A percentile compares a stretch with the other conserved stretches of the same genome.
These are phyloP conservation scores for Stylophora pistillata DNA, from an alignment of 64 coral and sea anemone genomes.

Conservation along the genomic window DNA sequence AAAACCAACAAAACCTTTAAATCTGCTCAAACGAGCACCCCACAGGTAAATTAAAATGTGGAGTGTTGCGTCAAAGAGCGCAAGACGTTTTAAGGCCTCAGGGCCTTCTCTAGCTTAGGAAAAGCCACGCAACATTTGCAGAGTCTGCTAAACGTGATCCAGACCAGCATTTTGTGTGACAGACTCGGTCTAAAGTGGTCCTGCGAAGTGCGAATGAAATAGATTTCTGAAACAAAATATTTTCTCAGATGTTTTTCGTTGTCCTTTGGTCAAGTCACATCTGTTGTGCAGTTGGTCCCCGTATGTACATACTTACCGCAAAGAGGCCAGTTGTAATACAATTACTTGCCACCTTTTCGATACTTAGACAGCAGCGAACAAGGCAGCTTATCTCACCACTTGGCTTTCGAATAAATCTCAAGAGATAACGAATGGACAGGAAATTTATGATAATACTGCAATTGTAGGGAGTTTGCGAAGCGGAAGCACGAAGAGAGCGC, in stretches of 20 bases:
- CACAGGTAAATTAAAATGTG: constrained; percentile 1
- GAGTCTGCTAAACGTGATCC: not conserved
- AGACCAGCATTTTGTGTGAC: not conserved
- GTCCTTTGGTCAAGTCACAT: not conserved
- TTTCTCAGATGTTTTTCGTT: constrained; percentile 9
- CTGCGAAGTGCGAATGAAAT: not conserved
- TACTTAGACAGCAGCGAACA: not conserved
- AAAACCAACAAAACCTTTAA: constrained; percentile 22
- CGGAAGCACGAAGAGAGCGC: not conserved
- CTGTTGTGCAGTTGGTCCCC: not conserved
- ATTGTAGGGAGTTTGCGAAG: not conserved
- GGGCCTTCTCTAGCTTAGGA: not conserved
- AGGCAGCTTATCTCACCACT: not conserved
- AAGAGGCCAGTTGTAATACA: not conserved
- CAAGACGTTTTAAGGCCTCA: not conserved
- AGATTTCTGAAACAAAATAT: constrained; percentile 51
- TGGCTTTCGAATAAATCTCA: not conserved
- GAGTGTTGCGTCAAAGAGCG: constrained; percentile 2
- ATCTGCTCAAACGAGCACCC: constrained; percentile 14
- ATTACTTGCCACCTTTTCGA: not conserved
- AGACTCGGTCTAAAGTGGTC: not conserved
- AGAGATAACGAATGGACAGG: not conserved
- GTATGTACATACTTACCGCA: not conserved
- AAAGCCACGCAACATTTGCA: constrained; percentile 30
- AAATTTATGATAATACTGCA: not conserved